Evolutionary conservation across 1,140 invertebrate species (phyloP), one percentile per base, ranked within the genome.

Genomic region (Lepidostoma basale): DNA sequence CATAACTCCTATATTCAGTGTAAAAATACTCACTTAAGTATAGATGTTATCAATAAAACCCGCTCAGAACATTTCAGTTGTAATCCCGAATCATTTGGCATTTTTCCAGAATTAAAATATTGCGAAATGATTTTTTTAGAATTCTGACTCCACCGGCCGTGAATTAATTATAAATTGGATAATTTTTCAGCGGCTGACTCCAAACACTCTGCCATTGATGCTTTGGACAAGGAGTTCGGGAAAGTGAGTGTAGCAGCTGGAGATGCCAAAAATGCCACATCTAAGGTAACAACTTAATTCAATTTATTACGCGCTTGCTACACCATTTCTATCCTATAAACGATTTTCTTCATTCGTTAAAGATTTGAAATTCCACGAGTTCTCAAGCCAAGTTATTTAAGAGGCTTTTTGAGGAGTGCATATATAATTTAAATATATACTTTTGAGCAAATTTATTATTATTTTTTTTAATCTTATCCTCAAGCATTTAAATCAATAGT

Each of bases 241-340:
- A 82, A 83, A 76, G 78, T 82, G 26, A 78, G 78, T 3, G 49
- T 81, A 18, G 81, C 82, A 1, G 82, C 81, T 0, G 80, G 78
- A 8, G 81, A 83, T 64, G 82, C 79, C 0, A 77, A 77, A 56
- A 78, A 81, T 33, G 78, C 81, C 5, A 79, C 82, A 23, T 75
- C 59, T 71, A 79, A 77, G 70, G 70, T 69, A 67, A 26, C n/a
- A 44, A 59, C 18, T 3, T 25, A 20, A 20, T 3, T 12, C 1
- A 36, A 36, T 12, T 36, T 36, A n/a, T 36, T 36, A 12, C 18
- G 2, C 9, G 23, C 23, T 47, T 47, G n/a, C n/a, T n/a, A n/a
- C n/a, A n/a, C n/a, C n/a, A n/a, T n/a, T n/a, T n/a, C n/a, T n/a
- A n/a, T n/a, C n/a, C n/a, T n/a, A n/a, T n/a, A n/a, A n/a, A n/a